Evolutionary conservation across 1,140 invertebrate species (phyloP).

Genomic region (Lasioglossum albipes): DNA sequence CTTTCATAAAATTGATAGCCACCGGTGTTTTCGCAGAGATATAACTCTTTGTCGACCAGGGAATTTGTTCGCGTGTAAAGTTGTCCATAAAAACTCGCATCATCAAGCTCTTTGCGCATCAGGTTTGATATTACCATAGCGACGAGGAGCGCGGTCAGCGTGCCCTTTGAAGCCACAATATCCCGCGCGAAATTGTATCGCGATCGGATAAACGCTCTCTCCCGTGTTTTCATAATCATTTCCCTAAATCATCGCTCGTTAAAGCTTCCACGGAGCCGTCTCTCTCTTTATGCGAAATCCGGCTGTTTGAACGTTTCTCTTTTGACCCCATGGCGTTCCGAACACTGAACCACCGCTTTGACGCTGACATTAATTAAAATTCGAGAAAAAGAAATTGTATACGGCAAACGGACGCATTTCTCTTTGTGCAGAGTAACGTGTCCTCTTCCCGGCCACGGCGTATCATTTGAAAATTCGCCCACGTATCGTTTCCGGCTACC

Average conservation of each 20-base stretch:
- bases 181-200: slow-evolving; percentile 9
- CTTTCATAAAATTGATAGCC: too few species aligned
- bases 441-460: background rate
- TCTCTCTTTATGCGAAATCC: background rate
- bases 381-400: slow-evolving; percentile 21
- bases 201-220: background rate
- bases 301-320: background rate
- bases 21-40: too few species aligned
- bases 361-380: slow-evolving; percentile 35
- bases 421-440: slow-evolving; percentile 2
- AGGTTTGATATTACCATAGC: background rate
- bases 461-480: slow-evolving; percentile 13
- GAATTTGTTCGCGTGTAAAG: background rate
- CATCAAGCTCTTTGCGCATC: background rate
- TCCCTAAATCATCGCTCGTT: slow-evolving; percentile 23
- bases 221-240: slow-evolving; percentile 25
- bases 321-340: slow-evolving; percentile 4
- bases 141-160: too few species aligned
- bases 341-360: slow-evolving; percentile 28
- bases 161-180: background rate
- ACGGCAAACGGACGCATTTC: background rate
- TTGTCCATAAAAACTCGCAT: background rate
- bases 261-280: background rate
- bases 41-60: too few species aligned
- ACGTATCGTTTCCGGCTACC: too few species aligned